Evolutionary conservation across 2,888 invertebrate genomes (phyloP), one percentile per base, ranked within the genome.

Genomic region (Eupithecia subumbrata): DNA sequence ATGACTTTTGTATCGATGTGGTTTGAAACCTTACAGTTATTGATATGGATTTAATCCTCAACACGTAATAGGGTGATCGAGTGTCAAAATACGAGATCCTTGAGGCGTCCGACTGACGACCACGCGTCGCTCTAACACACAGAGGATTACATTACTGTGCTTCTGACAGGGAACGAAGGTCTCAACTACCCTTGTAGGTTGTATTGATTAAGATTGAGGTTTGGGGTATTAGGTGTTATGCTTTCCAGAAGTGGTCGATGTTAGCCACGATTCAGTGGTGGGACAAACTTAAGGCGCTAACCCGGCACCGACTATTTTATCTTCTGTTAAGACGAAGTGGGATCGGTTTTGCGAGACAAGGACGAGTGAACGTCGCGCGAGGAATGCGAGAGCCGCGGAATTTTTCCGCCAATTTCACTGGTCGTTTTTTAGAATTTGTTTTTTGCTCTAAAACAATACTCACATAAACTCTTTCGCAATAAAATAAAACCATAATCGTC

Each of bases 51-150:
- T 11, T 66, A 66, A 34, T 34, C 30, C 11, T 2, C 67, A 22
- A 84, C 71, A 86, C 83, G 73, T 84, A 87, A 84, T 84, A 76
- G 34, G 76, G 78, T 79, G 72, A 79, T 76, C 74, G 77, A 86
- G 86, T 87, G 87, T 87, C 85, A 86, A 83, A 86, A 87, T 85
- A 86, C 83, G 79, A 79, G 79, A 79, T 79, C 81, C 82, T 82
- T 78, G 74, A 85, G 81, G 85, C 82, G 84, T 84, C 84, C 80
- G 82, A 81, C 83, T 82, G 84, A 84, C 78, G 75, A 75, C 77
- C 72, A 75, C 75, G 81, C 83, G 73, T 81, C 78, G 75, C 74
- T 78, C 76, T 75, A 66, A 63, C 69, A 85, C 86, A 86, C 86
- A 85, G 84, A 79, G 84, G 85, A 88, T 88, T 85, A 86, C 80